Percentiles rank a stretch among this genome's conserved stretches.
Evolutionary conservation across 2,797 vertebrate genomes (phyloP).

Genomic region (Nannoperca obscura): DNA sequence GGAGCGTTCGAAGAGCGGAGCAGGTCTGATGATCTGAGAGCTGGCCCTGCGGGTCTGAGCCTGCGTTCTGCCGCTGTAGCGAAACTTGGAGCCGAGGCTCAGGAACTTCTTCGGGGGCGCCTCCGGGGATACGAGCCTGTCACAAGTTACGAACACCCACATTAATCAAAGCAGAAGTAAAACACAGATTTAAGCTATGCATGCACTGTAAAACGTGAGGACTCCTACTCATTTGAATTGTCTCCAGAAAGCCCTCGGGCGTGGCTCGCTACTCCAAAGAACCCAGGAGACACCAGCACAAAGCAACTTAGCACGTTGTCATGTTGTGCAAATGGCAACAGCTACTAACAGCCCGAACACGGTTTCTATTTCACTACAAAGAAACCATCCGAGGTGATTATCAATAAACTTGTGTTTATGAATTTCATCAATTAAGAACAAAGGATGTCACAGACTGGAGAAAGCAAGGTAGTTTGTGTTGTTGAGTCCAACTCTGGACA

Average conservation of each 20-base stretch:
- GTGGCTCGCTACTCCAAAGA: constrained; percentile 27
- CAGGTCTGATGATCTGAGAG: constrained; percentile 92
- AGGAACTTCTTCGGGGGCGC: constrained; percentile 98
- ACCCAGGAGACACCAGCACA: constrained; percentile 36
- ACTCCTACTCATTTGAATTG: constrained; percentile 33
- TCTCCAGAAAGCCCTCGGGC: constrained; percentile 31
- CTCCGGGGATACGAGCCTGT: constrained; percentile 94
- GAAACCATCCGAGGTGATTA: neutral
- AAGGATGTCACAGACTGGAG: constrained; percentile 3
- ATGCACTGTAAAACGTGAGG: neutral
- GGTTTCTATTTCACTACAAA: constrained; percentile 5
- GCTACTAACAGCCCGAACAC: neutral
- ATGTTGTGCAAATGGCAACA: constrained; percentile 30
- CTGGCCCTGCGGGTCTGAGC: constrained; percentile 95
- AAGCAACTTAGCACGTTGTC: constrained; percentile 22
- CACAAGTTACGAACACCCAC: constrained; percentile 34
- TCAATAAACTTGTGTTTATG: constrained; percentile 9
- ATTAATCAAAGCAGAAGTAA: constrained; percentile 56
- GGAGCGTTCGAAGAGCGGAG: constrained; percentile 94
- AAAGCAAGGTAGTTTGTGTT: neutral
- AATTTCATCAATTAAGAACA: constrained; percentile 19
- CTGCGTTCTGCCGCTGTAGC: constrained; percentile 97
- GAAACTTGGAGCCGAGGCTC: constrained; percentile 96
- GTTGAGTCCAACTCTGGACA: neutral
- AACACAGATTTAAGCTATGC: constrained; percentile 20